phyloP scores from a whole-genome alignment of 2,797 vertebrate species.

The Artibeus jamaicensis region DNA sequence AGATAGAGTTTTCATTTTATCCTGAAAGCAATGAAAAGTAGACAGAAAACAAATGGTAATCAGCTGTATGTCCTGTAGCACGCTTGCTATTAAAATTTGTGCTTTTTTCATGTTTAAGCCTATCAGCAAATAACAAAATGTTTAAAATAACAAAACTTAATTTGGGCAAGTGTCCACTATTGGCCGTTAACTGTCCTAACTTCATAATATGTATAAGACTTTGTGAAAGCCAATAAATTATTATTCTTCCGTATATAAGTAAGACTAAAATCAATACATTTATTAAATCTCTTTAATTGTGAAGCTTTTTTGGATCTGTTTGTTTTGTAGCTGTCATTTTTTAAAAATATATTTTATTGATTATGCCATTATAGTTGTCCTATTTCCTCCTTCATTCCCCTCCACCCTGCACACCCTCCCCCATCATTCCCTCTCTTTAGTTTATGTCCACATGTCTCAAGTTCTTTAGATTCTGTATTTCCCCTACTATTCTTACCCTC shows the following conservation, averaged over 20 bases:
- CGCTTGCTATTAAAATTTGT: not conserved
- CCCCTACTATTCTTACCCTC: too few relatives aligned
- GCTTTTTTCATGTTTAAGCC: not conserved
- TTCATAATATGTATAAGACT: not conserved
- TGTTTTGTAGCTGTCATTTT: not conserved
- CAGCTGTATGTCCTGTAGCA: not conserved
- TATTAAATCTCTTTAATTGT: not conserved
- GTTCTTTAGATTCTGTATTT: too few relatives aligned
- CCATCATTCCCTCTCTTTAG: too few relatives aligned
- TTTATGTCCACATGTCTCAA: too few relatives aligned
- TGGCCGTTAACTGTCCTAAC: not conserved
- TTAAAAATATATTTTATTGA: too few relatives aligned
- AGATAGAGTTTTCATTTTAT: not conserved
- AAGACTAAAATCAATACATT: not conserved
- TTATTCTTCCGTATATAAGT: not conserved
- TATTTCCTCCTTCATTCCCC: too few relatives aligned
- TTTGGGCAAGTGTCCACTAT: not conserved
- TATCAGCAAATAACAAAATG: conserved; percentile 10
- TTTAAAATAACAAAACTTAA: conserved; percentile 25
- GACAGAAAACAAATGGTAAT: not conserved
- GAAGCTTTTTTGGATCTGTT: not conserved
- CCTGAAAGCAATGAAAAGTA: not conserved
- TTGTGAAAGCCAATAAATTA: not conserved
- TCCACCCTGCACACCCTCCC: too few relatives aligned
- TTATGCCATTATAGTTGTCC: too few relatives aligned